Percentiles rank a stretch among this genome's conserved stretches.
These are phyloP conservation scores for Mus minutoides DNA, from an alignment of 2,797 vertebrate genomes.

Conservation along the genomic window DNA sequence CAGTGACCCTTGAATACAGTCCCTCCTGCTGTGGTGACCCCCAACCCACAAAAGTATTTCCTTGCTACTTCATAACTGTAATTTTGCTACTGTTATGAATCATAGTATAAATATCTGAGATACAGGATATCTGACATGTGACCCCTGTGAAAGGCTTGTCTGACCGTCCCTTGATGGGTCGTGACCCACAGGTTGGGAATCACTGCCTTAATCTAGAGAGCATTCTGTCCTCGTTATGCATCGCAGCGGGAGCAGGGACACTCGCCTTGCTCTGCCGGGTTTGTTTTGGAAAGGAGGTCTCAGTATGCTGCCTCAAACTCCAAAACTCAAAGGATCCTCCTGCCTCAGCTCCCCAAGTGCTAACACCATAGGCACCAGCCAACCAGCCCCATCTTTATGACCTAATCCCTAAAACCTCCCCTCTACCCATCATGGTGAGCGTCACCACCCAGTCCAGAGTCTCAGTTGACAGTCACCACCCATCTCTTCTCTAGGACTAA, in stretches of 20 bases:
- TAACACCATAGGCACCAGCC: background rate
- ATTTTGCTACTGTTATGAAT: background rate
- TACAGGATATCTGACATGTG: background rate
- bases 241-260: background rate
- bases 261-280: background rate
- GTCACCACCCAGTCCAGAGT: background rate
- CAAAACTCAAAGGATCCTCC: background rate
- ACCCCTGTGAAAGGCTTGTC: background rate
- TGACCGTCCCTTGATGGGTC: accelerated
- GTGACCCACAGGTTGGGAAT: background rate
- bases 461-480: background rate
- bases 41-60: background rate
- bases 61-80: background rate
- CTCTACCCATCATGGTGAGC: background rate
- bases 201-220: background rate
- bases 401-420: background rate
- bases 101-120: background rate
- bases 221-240: background rate
- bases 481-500: background rate
- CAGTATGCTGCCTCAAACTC: background rate
- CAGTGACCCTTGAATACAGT: background rate
- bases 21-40: background rate
- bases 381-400: background rate
- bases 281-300: background rate
- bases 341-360: background rate